Evolutionary conservation across 2,113 vertebrate species (phyloP).

Genomic region (Polyodon spathula): DNA sequence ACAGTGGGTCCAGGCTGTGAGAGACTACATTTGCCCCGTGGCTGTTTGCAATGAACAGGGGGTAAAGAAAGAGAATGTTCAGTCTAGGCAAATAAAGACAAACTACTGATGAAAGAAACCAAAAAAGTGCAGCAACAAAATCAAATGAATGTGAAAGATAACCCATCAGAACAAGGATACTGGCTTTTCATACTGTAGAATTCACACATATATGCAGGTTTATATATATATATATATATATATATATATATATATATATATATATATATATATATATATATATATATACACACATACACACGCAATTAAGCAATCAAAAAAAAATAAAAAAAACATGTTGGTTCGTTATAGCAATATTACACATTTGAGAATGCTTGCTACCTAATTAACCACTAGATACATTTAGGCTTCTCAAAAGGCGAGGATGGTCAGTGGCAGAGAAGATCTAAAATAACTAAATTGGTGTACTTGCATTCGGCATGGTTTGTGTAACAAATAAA

Average conservation of each 20-base stretch:
- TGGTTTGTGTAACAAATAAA: no score
- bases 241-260: no score
- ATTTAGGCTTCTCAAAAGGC: no score
- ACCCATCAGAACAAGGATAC: conserved; percentile 75
- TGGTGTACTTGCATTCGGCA: no score
- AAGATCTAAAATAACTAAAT: no score
- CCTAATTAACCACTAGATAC: no score
- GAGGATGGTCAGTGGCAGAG: no score
- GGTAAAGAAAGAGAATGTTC: conserved; percentile 99
- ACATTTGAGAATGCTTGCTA: not conserved
- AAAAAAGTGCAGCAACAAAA: conserved; percentile 70
- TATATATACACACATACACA: no score
- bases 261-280: no score
- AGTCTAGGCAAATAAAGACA: conserved; percentile 99
- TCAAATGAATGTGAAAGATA: conserved; percentile 61
- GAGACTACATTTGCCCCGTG: conserved; percentile 96
- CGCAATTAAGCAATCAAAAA: not conserved
- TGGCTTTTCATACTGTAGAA: conserved; percentile 70
- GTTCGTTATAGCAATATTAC: not conserved
- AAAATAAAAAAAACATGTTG: not conserved
- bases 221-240: no score
- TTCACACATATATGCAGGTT: no score
- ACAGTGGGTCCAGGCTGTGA: conserved; percentile 91
- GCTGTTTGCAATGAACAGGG: conserved; percentile 98
- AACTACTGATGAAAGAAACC: conserved; percentile 83